These are phyloP conservation scores for Halcyon smyrnensis DNA, from an alignment of 2,797 vertebrate species.

Conservation along the genomic window DNA sequence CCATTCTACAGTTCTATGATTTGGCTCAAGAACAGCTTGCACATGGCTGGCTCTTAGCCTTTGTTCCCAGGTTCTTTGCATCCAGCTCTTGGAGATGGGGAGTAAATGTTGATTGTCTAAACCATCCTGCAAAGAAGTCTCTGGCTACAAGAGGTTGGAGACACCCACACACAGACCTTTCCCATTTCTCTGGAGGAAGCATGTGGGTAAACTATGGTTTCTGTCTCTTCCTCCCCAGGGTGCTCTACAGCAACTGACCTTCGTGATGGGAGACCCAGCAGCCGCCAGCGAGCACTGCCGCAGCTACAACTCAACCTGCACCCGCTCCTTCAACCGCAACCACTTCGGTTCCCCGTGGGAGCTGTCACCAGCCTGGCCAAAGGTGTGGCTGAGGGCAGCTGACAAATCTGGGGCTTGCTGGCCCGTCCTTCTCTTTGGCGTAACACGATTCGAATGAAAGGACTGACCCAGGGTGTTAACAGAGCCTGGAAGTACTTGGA, in stretches of 20 bases:
- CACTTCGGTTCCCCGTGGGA: rapidly evolving
- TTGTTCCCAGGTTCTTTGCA: neutral
- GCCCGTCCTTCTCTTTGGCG: neutral
- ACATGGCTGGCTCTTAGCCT: neutral
- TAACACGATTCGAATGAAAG: rapidly evolving
- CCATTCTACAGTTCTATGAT: neutral
- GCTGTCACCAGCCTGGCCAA: neutral
- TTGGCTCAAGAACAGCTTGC: neutral
- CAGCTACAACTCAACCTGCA: constrained; percentile 72
- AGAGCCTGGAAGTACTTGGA: neutral
- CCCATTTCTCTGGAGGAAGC: neutral
- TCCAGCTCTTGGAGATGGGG: neutral
- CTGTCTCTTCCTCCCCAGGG: constrained; percentile 77
- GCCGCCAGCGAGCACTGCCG: constrained; percentile 82
- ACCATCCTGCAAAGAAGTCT: neutral
- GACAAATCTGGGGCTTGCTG: neutral
- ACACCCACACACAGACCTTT: neutral
- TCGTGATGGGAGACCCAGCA: constrained; percentile 85
- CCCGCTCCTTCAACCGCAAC: neutral
- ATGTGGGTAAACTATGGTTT: neutral
- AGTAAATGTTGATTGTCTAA: neutral
- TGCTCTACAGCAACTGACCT: constrained; percentile 82
- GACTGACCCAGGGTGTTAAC: neutral
- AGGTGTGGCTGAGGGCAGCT: constrained; percentile 31
- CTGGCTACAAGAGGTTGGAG: neutral